Base-by-base conservation (phyloP, 1,140 invertebrate species). In the Micrasema longulum region DNA sequence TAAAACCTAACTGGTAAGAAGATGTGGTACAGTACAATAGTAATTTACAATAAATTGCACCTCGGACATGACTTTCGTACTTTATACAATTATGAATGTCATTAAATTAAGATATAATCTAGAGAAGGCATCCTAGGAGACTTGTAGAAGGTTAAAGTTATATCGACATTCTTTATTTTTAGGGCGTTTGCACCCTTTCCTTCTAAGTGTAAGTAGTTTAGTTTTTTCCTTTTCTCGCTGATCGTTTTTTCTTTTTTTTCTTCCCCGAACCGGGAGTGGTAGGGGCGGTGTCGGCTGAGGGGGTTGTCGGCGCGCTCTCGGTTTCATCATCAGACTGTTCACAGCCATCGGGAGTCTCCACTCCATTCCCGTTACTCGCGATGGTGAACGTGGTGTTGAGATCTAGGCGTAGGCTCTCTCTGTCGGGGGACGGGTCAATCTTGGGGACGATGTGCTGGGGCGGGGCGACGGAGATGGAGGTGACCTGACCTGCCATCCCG, bases 381-480 rank as follows among this genome's bases (percentile, higher is more conserved):
- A 75, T 22, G 0, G 62, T 66, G 43, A 72, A 75, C 1, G 69
- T 75, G 12, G 57, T 62, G 68, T 76, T 67, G 22, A 73, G 47
- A 23, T 71, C 52, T 12, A 73, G 36, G 35, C 66, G 62, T 9
- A 73, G 65, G 31, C 48, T 67, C 2, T 70, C 60, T 22, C 71
- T n/a, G 48, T 62, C 50, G 7, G 47, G 16, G 10, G 50, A 50
- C 10, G 52, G 35, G 7, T 62, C 71, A 7, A 47, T 31, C 20
- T 35, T 64, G 20, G 79, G 73, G 20, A 79, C 80, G 67, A 84
- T 76, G 4, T 79, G 70, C 11, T 80, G 77, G 18, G 82, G 74
- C 12, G 84, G 83, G 0, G 82, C 84, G 9, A 85, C 83, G 45
- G 82, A 79, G 11, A 85, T 85, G 74, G 84, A 80, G 50, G 84